Evolutionary conservation across 1,140 invertebrate genomes (phyloP), one percentile per base, ranked within the genome.

Genomic region (Drosophila saltans): DNA sequence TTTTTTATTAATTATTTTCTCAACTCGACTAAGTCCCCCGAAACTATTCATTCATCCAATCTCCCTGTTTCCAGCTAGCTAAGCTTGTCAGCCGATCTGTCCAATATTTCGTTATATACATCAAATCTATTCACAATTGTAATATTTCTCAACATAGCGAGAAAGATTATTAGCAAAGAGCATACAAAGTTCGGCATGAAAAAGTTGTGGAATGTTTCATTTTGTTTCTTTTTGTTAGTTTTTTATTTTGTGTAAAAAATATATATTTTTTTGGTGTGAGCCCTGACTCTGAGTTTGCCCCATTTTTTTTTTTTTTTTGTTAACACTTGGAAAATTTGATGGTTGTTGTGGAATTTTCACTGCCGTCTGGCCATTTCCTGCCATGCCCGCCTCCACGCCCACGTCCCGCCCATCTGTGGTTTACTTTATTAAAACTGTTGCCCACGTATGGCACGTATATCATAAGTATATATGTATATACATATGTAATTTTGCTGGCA

Each of bases 341-440:
- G 45, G 45, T 24, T 52, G 45, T 52, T 52, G 21, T 8, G 45
- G 45, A 52, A 52, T 52, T 52, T 45, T 52, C n/a, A 24, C 45
- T 52, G 45, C 45, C n/a, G 45, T 52, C 21, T 9, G 45, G 21
- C 24, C 45, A 52, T 52, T 52, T 52, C 45, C 45, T 52, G 45
- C 45, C 45, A 48, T 48, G 45, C 16, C 16, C 16, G 24, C 45
- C 16, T 3, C 9, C 48, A 39, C 52, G 40, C 55, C 28, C 66
- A 62, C 7, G 9, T 26, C 3, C 33, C 59, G 52, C 55, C 66
- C 33, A 60, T n/a, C 9, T 39, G 41, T 60, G 55, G 70, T 72
- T 48, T 43, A 67, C 67, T 67, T 72, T 21, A 62, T 72, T 61
- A 52, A 72, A 72, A 72, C 43, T 58, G 66, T 52, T 52, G 45